Evolutionary conservation across 2,113 vertebrate species (phyloP), one percentile per base, ranked within the genome.

Genomic region (Sylvilagus bachmani): DNA sequence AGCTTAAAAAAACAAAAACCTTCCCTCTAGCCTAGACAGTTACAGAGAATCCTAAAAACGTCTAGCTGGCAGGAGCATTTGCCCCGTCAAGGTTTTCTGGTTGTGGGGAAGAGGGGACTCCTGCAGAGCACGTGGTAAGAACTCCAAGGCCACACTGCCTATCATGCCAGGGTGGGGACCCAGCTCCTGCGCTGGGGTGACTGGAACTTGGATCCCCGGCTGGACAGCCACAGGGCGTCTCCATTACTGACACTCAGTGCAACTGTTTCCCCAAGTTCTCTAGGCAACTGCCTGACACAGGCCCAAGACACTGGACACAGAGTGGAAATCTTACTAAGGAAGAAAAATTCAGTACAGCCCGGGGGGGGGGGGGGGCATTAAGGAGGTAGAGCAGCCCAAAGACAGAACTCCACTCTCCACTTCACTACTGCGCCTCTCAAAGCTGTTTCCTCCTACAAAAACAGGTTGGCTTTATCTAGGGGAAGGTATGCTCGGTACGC

Each of bases 401-500:
- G 17, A 64, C 33, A 86, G 90, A 87, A 61, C 9, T n/a, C 21
- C 44, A 24, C 67, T 55, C 9, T n/a, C 21, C 44, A 25, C 71
- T 89, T 29, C 77, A 86, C 89, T 64, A 74, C 51, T 88, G 69
- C 44, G 7, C 62, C 85, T 92, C 67, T 74, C n/a, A 91, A 90
- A 80, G 66, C 62, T 81, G 49, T 89, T 93, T 97, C 85, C 83
- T 90, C 74, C 53, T 62, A 36, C 21, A 38, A 74, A 75, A 73
- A 78, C 38, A 75, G 64, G 22, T 71, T 82, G 67, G 38, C 92
- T 97, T 96, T 96, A 96, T 97, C 90, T 93, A 75, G 25, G 21
- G 49, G 69, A 74, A 96, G 79, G 90, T 89, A 97, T 97, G 97
- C 53, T 82, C 82, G 73, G 85, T 93, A 96, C 36, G 11, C 82